Evolutionary conservation across 2,113 vertebrate species (phyloP), one percentile per base, ranked within the genome.

Genomic region (Colinus virginianus): DNA sequence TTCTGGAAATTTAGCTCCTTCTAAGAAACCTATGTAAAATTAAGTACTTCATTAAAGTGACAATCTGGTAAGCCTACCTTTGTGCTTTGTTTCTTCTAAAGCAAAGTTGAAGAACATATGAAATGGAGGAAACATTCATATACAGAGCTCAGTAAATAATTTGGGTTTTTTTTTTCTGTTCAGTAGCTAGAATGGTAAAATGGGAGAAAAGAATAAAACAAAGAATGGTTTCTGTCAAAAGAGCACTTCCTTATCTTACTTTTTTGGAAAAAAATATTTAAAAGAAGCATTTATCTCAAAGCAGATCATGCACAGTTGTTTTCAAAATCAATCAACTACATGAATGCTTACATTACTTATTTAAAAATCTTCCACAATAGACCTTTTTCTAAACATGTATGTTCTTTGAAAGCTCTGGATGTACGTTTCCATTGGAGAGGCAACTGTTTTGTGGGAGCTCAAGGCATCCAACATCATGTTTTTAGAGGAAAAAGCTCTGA

Each of bases 41-140:
- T 92, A 96, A 96, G 69, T 59, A 71, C 86, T 97, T 95, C 84
- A 94, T 96, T 96, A 92, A 90, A 88, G 69, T 96, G 93, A 88
- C 92, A 95, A 55, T 81, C 66, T 94, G 72, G 26, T 48, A 77
- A 89, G 55, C 32, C 78, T 89, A 88, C 90, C 84, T 95, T 88
- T 38, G 86, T 93, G 94, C 76, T 94, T 93, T 94, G 78, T 75
- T 96, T 55, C 88, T 95, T 78, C 76, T 55, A 55, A 90, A 53
- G 55, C 53, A 76, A 70, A 94, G 49, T 77, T 77, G 88, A 90
- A 58, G 51, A 88, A 48, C 12, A 58, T 36, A 70, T 12, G 66
- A 96, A 94, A 77, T 55, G 28, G 78, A 86, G 85, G 72, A 82
- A 92, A 74, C 8, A 16, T 58, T 86, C 56, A 18, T 32, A 45